Evolutionary conservation across 2,888 invertebrate genomes (phyloP), one percentile per base, ranked within the genome.

Genomic region (Cryptocheilus praepositus): DNA sequence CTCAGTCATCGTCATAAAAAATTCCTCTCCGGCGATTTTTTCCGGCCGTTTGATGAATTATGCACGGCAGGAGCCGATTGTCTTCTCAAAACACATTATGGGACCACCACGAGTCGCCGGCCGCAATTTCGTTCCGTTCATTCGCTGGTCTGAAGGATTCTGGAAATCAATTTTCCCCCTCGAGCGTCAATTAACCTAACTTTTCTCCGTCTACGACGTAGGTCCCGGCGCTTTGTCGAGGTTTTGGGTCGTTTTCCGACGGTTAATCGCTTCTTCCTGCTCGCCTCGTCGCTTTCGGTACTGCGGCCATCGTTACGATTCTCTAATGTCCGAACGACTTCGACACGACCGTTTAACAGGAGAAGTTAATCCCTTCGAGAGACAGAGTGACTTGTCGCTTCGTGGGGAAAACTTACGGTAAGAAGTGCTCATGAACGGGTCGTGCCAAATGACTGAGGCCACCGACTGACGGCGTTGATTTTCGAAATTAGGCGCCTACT

Each of bases 81-180:
- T 64, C 51, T 67, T 60, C 53, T 44, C 52, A 15, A 53, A 18
- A 45, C 64, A 28, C 53, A 44, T 61, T 68, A 74, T 53, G 61
- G 36, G 36, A 36, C 36, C 36, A 36, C 36, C 36, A 36, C 11
- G 36, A 36, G 36, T 36, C 36, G 7, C 11, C 36, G 36, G 36
- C 36, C 11, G 8, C 36, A 36, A 36, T 11, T 36, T 11, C 36
- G 36, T 11, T 36, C 36, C 13, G 36, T 36, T 36, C 36, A 77
- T 66, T 76, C 61, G 54, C 53, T 52, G 49, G 51, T 49, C 46
- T 21, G 5, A 46, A 11, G 46, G 16, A 61, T 71, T 71, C 57
- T 67, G 70, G 67, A 79, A 78, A 79, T 79, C 79, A 79, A 79
- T 79, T 79, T 78, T 75, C 71, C 54, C 72, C 58, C 64, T 69